A percentile compares a stretch with the other conserved stretches of the same genome.
Evolutionary conservation across 2,888 invertebrate species (phyloP).

Genomic region (Anthoptus insignis): DNA sequence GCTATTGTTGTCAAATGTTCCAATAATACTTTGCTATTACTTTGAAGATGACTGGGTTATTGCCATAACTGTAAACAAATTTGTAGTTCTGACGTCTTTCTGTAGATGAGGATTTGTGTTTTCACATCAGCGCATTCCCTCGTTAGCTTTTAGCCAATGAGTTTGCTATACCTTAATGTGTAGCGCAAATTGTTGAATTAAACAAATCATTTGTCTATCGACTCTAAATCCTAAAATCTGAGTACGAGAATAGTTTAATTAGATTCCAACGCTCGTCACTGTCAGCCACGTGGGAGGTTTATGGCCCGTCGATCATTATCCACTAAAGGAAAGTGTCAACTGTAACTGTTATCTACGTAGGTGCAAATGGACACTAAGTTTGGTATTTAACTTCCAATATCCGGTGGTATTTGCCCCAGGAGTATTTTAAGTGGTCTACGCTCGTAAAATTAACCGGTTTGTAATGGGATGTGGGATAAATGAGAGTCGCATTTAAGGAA

Average conservation of each 20-base stretch:
- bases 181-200: background rate
- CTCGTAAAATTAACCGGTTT: conserved; percentile 56
- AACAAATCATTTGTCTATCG: background rate
- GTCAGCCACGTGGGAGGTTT: conserved; percentile 28
- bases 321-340: conserved; percentile 37
- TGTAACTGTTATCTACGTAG: conserved; percentile 60
- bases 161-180: too few species aligned
- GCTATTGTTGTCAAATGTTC: background rate
- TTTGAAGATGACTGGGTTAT: too few species aligned
- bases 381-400: conserved; percentile 70
- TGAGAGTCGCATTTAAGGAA: conserved; percentile 59
- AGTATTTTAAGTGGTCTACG: conserved; percentile 60
- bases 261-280: conserved; percentile 22
- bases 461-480: conserved; percentile 45
- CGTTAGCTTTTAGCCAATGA: too few species aligned
- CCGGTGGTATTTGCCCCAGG: conserved; percentile 71
- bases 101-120: too few species aligned
- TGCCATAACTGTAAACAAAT: too few species aligned
- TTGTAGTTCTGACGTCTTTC: too few species aligned
- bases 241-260: conserved; percentile 2
- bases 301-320: conserved; percentile 32
- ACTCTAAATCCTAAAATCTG: background rate
- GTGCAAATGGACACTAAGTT: conserved; percentile 74
- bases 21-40: too few species aligned
- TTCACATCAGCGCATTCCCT: too few species aligned